Evolutionary conservation across 2,797 vertebrate genomes (phyloP).

Genomic region (Ispidina lecontei): DNA sequence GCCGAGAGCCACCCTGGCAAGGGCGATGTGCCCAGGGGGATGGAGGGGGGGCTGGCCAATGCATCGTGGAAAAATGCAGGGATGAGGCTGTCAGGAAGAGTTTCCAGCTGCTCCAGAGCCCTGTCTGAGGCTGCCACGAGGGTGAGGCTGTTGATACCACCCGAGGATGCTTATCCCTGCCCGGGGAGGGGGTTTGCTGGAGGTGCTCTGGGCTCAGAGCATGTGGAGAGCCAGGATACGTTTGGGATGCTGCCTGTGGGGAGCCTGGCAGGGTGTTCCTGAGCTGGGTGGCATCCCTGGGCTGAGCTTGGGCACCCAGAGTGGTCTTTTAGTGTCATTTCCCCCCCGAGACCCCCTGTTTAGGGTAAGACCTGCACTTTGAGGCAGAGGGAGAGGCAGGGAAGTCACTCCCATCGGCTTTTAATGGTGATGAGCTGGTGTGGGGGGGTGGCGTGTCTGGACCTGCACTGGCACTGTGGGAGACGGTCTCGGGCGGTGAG

Average conservation of each 20-base stretch:
- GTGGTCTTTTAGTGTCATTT: not conserved
- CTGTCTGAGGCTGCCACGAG: accelerated
- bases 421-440: not conserved
- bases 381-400: not conserved
- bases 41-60: not conserved
- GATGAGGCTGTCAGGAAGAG: not conserved
- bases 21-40: not conserved
- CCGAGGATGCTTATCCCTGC: accelerated
- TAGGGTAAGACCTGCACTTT: not conserved
- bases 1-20: not conserved
- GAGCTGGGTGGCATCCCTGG: not conserved
- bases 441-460: not conserved
- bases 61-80: not conserved
- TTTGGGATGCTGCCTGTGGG: accelerated
- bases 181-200: not conserved
- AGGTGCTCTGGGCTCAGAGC: not conserved
- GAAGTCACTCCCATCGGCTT: not conserved
- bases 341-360: not conserved
- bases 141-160: not conserved
- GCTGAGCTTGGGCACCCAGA: not conserved
- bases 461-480: not conserved
- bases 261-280: accelerated
- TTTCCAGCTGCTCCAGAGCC: not conserved
- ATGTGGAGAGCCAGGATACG: accelerated
- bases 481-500: accelerated